These are phyloP conservation scores for Mesitornis unicolor DNA, from an alignment of 2,113 vertebrate genomes.

Conservation along the genomic window DNA sequence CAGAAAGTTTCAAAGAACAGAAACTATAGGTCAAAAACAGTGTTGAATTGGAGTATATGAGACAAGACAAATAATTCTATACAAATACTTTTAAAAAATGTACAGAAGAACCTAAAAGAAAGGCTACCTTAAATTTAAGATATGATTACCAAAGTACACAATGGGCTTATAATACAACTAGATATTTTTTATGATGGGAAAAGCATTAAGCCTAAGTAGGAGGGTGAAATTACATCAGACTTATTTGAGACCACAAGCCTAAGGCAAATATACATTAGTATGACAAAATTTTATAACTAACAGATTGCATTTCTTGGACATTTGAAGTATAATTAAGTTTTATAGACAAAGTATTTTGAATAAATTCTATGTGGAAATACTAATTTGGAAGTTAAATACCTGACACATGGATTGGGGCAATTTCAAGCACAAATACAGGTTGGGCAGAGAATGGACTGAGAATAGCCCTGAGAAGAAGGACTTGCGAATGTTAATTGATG, in stretches of 20 bases:
- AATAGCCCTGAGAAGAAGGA: too few species aligned
- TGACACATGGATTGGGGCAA: too few species aligned
- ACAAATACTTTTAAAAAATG: background rate
- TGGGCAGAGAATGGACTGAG: too few species aligned
- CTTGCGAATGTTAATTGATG: too few species aligned
- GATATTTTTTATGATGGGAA: background rate
- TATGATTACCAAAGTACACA: background rate
- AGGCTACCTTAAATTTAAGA: fast-evolving
- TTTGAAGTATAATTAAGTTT: background rate
- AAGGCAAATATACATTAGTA: background rate
- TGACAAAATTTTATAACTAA: background rate
- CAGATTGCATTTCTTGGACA: background rate
- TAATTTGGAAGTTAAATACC: background rate
- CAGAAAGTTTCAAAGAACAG: background rate
- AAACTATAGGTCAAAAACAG: background rate
- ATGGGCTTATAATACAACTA: background rate
- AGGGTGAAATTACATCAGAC: background rate
- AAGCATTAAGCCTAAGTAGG: background rate
- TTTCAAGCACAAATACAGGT: too few species aligned
- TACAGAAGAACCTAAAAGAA: background rate
- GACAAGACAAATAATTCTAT: background rate
- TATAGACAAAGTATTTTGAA: background rate
- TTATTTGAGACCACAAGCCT: background rate
- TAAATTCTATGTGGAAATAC: background rate
- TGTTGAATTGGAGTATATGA: background rate